phyloP scores from a whole-genome alignment of 2,888 invertebrate genomes.

The Campoplex capitator region DNA sequence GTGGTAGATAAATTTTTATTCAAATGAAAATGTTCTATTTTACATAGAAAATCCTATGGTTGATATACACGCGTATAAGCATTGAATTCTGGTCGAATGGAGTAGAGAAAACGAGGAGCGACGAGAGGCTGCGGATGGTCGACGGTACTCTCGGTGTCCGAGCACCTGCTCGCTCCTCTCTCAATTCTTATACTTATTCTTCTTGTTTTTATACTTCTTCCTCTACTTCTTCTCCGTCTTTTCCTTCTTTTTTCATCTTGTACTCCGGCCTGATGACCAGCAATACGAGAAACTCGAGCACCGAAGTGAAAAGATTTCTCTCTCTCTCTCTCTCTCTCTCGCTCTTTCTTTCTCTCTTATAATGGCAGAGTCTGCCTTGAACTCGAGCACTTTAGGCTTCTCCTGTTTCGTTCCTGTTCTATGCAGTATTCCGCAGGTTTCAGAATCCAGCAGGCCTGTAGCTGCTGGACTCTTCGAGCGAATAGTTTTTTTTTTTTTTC shows the following conservation, averaged over 20 bases:
- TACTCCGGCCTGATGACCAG: slow-evolving; percentile 40
- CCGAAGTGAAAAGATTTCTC: slow-evolving; percentile 54
- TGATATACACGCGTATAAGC: background rate
- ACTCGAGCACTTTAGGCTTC: slow-evolving; percentile 14
- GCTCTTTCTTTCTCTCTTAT: background rate
- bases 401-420: slow-evolving; percentile 27
- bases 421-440: slow-evolving; percentile 2
- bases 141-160: slow-evolving; percentile 56
- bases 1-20: background rate
- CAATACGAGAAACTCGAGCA: slow-evolving; percentile 61
- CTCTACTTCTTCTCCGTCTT: slow-evolving; percentile 14
- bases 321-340: slow-evolving; percentile 9
- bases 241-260: slow-evolving; percentile 40
- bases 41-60: slow-evolving; percentile 25
- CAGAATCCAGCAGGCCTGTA: slow-evolving; percentile 9
- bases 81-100: slow-evolving; percentile 10
- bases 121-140: slow-evolving; percentile 56
- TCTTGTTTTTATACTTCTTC: slow-evolving; percentile 25
- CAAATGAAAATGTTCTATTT: slow-evolving; percentile 1
- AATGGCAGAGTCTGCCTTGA: slow-evolving; percentile 18
- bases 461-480: background rate
- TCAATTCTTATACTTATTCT: slow-evolving; percentile 37
- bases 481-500: slow-evolving; percentile 10
- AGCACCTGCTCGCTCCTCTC: slow-evolving; percentile 57
- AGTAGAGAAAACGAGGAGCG: slow-evolving; percentile 27